Conservation (phyloP, 2,888 invertebrate species). For the Caenorhabditis drosophilae region DNA sequence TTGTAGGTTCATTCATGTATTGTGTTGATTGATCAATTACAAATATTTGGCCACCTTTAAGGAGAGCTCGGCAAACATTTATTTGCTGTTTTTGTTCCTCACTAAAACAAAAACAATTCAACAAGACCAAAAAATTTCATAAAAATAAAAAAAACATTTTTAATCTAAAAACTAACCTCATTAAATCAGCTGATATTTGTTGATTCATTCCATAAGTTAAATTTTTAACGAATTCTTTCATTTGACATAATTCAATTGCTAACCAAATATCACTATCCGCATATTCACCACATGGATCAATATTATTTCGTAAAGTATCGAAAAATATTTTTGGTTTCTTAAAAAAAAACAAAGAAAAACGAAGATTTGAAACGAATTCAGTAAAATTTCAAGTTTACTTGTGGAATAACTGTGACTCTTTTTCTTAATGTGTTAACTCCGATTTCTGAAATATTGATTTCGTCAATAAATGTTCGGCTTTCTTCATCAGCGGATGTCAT, state of each 20-base stretch:
- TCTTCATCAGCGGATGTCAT: constrained; percentile 55
- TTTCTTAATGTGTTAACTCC: constrained; percentile 85
- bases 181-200: constrained; percentile 85
- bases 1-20: constrained; percentile 69
- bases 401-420: constrained; percentile 80
- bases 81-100: constrained; percentile 73
- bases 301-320: constrained; percentile 83
- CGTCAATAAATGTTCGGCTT: constrained; percentile 60
- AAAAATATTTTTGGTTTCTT: constrained; percentile 74
- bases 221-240: constrained; percentile 81
- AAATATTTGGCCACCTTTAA: constrained; percentile 70
- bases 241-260: constrained; percentile 86
- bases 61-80: constrained; percentile 71
- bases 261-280: constrained; percentile 85
- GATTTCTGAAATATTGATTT: constrained; percentile 75
- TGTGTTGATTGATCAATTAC: constrained; percentile 75
- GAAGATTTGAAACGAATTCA: too few relatives aligned
- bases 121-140: not conserved
- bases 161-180: constrained; percentile 16
- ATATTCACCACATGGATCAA: constrained; percentile 85
- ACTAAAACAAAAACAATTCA: constrained; percentile 57
- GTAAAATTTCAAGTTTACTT: constrained; percentile 12
- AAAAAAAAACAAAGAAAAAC: not conserved
- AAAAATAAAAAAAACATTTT: not conserved
- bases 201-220: constrained; percentile 81